These are phyloP conservation scores for Tokudaia muenninki DNA, from an alignment of 2,797 vertebrate genomes.

Conservation along the genomic window DNA sequence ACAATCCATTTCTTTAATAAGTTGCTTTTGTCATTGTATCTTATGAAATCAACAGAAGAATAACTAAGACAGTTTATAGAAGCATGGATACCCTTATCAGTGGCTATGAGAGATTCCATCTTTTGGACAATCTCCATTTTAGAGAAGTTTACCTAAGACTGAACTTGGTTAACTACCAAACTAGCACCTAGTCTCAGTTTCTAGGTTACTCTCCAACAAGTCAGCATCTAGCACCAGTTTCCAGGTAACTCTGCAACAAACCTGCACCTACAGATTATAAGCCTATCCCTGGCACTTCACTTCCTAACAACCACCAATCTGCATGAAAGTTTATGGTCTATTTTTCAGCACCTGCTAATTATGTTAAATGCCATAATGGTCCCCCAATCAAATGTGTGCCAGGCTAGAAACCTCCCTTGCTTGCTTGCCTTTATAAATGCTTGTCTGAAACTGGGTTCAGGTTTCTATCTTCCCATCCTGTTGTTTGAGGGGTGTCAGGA, in stretches of 20 bases:
- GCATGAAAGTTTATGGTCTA: neutral
- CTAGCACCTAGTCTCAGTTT: too few species aligned
- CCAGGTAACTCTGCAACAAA: neutral
- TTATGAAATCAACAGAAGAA: too few species aligned
- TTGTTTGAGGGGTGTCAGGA: neutral
- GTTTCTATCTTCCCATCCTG: too few species aligned
- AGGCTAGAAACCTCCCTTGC: neutral
- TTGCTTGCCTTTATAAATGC: neutral
- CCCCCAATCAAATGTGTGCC: neutral
- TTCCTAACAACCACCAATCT: neutral
- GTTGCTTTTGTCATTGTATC: neutral
- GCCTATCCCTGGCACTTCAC: neutral
- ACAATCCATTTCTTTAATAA: neutral
- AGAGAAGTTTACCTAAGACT: neutral
- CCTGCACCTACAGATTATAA: neutral
- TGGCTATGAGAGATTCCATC: neutral
- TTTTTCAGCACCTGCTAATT: neutral
- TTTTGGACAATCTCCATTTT: neutral
- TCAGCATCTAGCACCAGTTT: too few species aligned
- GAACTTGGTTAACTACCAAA: too few species aligned
- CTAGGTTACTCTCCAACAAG: too few species aligned
- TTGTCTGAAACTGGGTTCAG: neutral
- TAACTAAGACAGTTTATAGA: neutral
- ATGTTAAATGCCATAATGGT: neutral
- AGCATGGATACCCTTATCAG: neutral